phyloP scores from a whole-genome alignment of 1,140 invertebrate species.

The Drosophila subpulchrella region DNA sequence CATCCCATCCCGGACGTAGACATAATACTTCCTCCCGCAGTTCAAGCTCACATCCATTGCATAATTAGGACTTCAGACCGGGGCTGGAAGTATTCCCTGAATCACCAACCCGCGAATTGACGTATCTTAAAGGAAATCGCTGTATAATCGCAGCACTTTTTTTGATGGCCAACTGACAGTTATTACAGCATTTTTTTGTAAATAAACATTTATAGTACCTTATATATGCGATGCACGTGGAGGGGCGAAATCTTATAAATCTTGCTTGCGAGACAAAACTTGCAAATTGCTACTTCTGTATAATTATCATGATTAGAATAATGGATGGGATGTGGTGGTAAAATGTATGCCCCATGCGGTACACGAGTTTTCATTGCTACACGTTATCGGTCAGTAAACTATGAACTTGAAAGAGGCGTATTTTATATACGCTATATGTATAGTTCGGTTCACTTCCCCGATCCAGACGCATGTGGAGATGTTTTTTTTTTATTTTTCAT shows the following conservation, averaged over 20 bases:
- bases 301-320: conserved; percentile 26
- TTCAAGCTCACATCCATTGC: conserved; percentile 29
- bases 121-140: conserved; percentile 21
- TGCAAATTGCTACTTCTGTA: conserved; percentile 3
- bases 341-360: conserved; percentile 5
- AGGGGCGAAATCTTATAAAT: not conserved
- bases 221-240: conserved; percentile 8
- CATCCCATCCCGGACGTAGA: conserved; percentile 25
- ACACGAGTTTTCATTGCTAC: conserved; percentile 40
- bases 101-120: conserved; percentile 14
- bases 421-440: not conserved
- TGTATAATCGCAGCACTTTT: not conserved
- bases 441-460: conserved; percentile 16
- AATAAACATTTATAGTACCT: conserved; percentile 10
- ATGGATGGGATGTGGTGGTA: conserved; percentile 6
- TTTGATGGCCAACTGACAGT: conserved; percentile 36
- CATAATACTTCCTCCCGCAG: conserved; percentile 25
- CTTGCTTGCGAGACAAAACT: not conserved
- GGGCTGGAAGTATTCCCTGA: conserved; percentile 8
- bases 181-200: conserved; percentile 44
- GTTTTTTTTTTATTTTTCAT: conserved; percentile 8
- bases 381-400: conserved; percentile 75
- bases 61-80: conserved; percentile 39
- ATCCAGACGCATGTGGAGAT: conserved; percentile 7
- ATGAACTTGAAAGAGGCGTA: conserved; percentile 65